phyloP scores from a whole-genome alignment of 37 sponge, comb jelly and placozoan genomes.

The Theonella swinhoei region DNA sequence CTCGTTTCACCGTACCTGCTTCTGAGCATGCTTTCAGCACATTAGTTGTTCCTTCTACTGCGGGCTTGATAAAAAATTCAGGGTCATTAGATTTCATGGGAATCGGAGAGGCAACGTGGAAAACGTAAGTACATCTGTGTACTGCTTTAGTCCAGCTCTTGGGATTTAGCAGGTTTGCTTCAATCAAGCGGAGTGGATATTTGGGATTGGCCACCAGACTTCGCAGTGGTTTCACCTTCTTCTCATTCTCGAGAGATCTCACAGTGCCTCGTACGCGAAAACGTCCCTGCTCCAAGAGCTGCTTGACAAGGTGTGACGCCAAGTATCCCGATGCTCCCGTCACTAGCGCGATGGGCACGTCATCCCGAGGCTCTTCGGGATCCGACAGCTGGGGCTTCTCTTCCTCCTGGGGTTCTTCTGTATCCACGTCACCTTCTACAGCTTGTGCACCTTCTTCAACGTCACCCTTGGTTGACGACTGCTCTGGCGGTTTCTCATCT shows the following conservation, averaged over 20 bases:
- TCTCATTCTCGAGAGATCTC: conserved; percentile 62
- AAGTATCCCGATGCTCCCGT: conserved; percentile 94
- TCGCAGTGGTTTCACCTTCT: conserved; percentile 52
- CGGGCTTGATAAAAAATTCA: conserved; percentile 19
- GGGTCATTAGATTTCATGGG: conserved; percentile 5
- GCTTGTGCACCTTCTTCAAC: not conserved
- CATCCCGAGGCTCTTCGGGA: conserved; percentile 44
- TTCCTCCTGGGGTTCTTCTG: not conserved
- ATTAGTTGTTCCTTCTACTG: conserved; percentile 59
- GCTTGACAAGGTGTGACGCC: conserved; percentile 74
- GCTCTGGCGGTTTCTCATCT: not conserved
- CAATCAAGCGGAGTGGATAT: conserved; percentile 59
- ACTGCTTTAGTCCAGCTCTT: conserved; percentile 68
- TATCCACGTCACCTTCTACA: not conserved
- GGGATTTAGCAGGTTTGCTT: conserved; percentile 55
- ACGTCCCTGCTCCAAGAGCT: conserved; percentile 64
- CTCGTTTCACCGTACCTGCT: conserved; percentile 62
- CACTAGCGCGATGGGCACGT: conserved; percentile 71
- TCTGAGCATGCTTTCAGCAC: conserved; percentile 59
- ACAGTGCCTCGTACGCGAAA: conserved; percentile 84
- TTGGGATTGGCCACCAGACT: conserved; percentile 39
- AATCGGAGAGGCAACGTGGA: conserved; percentile 74
- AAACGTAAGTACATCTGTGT: conserved; percentile 56
- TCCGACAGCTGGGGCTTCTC: conserved; percentile 32
- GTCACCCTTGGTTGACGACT: not conserved